These are phyloP conservation scores for Drosophila pseudotalamancana DNA, from an alignment of 2,888 invertebrate genomes.

Conservation along the genomic window DNA sequence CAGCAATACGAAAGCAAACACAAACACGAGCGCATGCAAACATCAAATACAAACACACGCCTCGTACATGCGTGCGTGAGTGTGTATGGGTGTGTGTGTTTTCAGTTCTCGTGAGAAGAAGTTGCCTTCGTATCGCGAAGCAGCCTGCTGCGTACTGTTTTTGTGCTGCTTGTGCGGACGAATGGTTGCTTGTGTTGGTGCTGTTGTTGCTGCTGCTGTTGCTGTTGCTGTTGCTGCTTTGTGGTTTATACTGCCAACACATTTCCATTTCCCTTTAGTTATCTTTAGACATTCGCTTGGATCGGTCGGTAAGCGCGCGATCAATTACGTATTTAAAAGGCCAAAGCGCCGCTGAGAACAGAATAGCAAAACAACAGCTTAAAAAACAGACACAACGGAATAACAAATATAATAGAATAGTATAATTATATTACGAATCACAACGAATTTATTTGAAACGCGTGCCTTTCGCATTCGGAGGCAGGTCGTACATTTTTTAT, in stretches of 20 bases:
- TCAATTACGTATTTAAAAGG: conserved; percentile 42
- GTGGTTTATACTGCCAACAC: conserved; percentile 79
- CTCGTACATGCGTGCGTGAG: not conserved
- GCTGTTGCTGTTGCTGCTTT: conserved; percentile 51
- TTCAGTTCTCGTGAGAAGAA: conserved; percentile 37
- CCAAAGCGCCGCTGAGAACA: conserved; percentile 16
- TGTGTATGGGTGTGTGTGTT: conserved; percentile 6
- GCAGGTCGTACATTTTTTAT: conserved; percentile 50
- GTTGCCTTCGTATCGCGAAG: conserved; percentile 30
- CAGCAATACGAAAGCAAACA: conserved; percentile 37
- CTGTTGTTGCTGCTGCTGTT: conserved; percentile 36
- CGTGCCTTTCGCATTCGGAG: conserved; percentile 46
- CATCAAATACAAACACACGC: conserved; percentile 39
- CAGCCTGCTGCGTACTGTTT: conserved; percentile 48
- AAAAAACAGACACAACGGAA: conserved; percentile 16
- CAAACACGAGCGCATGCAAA: conserved; percentile 34
- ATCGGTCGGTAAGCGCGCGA: conserved; percentile 65
- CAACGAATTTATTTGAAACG: conserved; percentile 36
- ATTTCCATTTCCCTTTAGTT: conserved; percentile 83
- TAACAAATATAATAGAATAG: conserved; percentile 24
- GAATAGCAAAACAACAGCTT: conserved; percentile 25
- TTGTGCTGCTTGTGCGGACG: conserved; percentile 37
- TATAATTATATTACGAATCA: conserved; percentile 25
- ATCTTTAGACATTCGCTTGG: conserved; percentile 83
- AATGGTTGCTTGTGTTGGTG: conserved; percentile 30